phyloP scores from a whole-genome alignment of 2,113 vertebrate species.

The Gnathonemus longibarbis region DNA sequence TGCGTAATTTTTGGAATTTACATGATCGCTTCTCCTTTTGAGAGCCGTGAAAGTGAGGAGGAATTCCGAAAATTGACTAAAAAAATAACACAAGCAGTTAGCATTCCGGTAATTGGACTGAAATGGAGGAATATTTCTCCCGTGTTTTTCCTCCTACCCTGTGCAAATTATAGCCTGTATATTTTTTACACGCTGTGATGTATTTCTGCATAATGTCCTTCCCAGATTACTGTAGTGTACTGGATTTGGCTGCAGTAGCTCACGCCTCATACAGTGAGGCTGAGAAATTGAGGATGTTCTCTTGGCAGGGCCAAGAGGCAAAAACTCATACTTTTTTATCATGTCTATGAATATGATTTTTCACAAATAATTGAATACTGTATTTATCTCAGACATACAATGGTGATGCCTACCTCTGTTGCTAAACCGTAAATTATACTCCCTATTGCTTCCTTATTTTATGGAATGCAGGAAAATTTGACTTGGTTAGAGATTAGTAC shows the following conservation, averaged over 20 bases:
- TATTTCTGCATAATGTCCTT: neutral
- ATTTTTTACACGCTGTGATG: neutral
- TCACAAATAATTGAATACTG: neutral
- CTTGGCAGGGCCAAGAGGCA: neutral
- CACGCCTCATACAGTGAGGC: neutral
- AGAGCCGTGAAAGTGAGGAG: neutral
- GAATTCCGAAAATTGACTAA: neutral
- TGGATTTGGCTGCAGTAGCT: neutral
- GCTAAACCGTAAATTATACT: neutral
- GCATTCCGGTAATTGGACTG: neutral
- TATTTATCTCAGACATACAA: neutral
- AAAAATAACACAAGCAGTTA: neutral
- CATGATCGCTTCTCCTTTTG: neutral
- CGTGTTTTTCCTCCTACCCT: neutral
- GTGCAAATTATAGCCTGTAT: neutral
- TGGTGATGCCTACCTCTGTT: neutral
- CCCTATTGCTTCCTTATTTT: neutral
- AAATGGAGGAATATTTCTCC: neutral
- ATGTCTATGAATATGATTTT: neutral
- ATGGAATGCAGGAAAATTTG: neutral
- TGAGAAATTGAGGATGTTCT: neutral
- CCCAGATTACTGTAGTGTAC: neutral
- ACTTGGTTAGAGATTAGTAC: neutral
- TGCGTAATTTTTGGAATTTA: neutral
- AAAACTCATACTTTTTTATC: neutral